Evolutionary conservation across 2,888 invertebrate species (phyloP).

Genomic region (Ophioninae sp.): DNA sequence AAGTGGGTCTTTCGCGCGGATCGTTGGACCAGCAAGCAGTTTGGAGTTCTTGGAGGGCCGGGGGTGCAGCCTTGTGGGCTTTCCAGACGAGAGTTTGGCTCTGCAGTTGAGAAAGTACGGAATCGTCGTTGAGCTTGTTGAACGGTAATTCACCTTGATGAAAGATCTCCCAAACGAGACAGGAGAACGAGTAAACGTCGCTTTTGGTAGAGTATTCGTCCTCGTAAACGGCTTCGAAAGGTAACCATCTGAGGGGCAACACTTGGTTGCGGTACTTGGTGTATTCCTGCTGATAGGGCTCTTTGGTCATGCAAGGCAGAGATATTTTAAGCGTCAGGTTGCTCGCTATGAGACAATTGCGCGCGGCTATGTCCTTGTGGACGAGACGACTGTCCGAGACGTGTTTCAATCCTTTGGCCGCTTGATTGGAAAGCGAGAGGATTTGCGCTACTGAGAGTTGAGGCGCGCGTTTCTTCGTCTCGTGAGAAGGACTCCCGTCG

Average conservation of each 20-base stretch:
- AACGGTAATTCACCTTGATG: conserved; percentile 90
- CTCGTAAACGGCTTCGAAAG: conserved; percentile 93
- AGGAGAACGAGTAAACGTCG: conserved; percentile 95
- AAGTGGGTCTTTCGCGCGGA: conserved; percentile 87
- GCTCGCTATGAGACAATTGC: conserved; percentile 94
- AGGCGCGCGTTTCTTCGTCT: conserved; percentile 81
- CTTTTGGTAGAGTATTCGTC: conserved; percentile 96
- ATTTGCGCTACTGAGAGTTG: conserved; percentile 87
- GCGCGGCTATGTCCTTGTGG: conserved; percentile 95
- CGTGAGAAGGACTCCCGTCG: conserved; percentile 70
- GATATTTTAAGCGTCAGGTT: conserved; percentile 92
- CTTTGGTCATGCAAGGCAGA: conserved; percentile 89
- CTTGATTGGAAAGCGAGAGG: conserved; percentile 87
- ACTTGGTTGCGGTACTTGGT: conserved; percentile 91
- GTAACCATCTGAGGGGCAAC: conserved; percentile 95
- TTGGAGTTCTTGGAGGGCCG: conserved; percentile 84
- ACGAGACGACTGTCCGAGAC: conserved; percentile 88
- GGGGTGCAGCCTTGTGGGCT: conserved; percentile 85
- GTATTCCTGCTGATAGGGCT: conserved; percentile 95
- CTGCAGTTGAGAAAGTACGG: conserved; percentile 86
- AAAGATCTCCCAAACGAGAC: conserved; percentile 94
- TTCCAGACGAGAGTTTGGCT: conserved; percentile 86
- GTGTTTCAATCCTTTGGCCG: conserved; percentile 92
- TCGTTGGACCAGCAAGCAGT: conserved; percentile 86
- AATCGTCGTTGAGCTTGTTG: conserved; percentile 88